phyloP scores from a whole-genome alignment of 2,888 invertebrate species.

The Heliconius cydno region DNA sequence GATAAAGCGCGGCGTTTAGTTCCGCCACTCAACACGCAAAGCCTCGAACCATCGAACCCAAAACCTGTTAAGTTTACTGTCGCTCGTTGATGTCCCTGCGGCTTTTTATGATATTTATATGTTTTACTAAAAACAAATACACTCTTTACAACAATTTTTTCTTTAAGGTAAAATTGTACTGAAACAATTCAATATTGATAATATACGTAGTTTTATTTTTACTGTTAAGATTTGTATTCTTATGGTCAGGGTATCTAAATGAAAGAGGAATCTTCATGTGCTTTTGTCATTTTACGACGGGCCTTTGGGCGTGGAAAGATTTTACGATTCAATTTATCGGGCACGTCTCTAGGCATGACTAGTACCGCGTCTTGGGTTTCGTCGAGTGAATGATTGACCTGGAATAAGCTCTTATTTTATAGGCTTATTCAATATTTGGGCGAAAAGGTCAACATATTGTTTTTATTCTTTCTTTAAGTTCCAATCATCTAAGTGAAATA shows the following conservation, averaged over 20 bases:
- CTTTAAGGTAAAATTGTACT: background rate
- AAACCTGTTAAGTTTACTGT: no score
- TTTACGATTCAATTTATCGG: slow-evolving; percentile 36
- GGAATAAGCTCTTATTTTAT: background rate
- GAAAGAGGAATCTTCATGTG: slow-evolving; percentile 31
- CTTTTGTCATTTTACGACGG: slow-evolving; percentile 40
- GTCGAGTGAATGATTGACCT: slow-evolving; percentile 1
- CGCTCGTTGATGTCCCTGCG: background rate
- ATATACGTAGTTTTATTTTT: slow-evolving; percentile 47
- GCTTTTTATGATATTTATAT: background rate
- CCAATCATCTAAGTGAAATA: background rate
- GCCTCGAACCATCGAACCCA: no score
- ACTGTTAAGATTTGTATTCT: slow-evolving; percentile 14
- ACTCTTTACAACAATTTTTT: background rate
- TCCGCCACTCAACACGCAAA: no score
- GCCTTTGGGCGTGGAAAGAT: slow-evolving; percentile 29
- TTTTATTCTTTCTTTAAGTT: background rate
- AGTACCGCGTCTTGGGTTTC: background rate
- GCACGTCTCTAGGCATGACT: slow-evolving; percentile 17
- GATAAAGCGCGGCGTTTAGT: no score
- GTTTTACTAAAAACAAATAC: background rate
- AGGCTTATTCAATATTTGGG: background rate
- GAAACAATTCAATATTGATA: slow-evolving; percentile 21
- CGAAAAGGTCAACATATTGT: background rate
- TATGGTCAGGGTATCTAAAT: slow-evolving; percentile 29